Evolutionary conservation across 2,113 vertebrate species (phyloP).

Genomic region (Leptocoma aspasia): DNA sequence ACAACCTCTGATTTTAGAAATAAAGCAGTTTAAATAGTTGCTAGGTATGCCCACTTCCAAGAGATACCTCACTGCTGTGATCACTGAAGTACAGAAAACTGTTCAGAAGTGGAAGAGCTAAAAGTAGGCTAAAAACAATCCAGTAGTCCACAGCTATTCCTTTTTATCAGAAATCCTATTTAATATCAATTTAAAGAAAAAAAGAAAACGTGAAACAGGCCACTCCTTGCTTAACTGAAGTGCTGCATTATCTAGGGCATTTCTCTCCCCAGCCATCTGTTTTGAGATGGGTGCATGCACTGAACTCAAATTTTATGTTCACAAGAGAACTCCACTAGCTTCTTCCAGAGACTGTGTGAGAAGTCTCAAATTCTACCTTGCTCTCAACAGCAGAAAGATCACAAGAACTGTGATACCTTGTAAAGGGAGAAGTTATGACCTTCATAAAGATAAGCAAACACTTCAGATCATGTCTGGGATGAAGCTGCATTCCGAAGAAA

Average conservation of each 20-base stretch:
- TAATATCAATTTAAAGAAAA: not conserved
- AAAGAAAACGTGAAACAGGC: not conserved
- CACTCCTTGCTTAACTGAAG: not conserved
- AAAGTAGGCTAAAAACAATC: not conserved
- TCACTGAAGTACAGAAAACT: not conserved
- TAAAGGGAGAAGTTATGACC: not conserved
- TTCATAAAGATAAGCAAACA: not conserved
- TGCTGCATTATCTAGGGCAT: not conserved
- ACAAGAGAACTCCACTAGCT: not conserved
- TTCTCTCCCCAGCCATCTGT: not conserved
- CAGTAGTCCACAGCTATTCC: not conserved
- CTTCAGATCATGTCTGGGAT: not conserved
- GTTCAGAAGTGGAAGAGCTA: not conserved
- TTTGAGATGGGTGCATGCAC: not conserved
- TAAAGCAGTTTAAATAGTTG: not conserved
- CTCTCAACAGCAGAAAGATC: not conserved
- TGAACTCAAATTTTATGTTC: not conserved
- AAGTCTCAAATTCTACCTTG: not conserved
- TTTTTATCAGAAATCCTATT: not conserved
- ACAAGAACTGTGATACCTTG: not conserved
- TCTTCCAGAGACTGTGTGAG: not conserved
- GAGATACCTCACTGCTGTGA: not conserved
- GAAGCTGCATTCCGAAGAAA: not conserved
- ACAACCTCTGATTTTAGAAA: not conserved
- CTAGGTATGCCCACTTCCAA: not conserved